Evolutionary conservation across 2,113 vertebrate genomes (phyloP), one percentile per base, ranked within the genome.

Genomic region (Paedocypris sp.): DNA sequence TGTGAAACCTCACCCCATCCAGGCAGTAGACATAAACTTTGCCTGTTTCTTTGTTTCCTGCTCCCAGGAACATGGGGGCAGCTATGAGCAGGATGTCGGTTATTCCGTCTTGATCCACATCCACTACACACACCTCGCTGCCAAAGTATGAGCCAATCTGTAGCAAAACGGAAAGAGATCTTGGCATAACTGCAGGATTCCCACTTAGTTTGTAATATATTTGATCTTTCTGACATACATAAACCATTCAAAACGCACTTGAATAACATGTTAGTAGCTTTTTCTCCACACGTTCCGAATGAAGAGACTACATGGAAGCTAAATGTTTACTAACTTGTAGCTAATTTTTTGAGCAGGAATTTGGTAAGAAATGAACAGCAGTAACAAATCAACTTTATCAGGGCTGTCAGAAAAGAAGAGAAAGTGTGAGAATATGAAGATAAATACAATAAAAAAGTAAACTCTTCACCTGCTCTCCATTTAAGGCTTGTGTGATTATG

Each of bases 61-160:
- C 84, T 18, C 90, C 90, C n/a, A 96, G 85, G 76, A 78, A 95
- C 90, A 95, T 92, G 26, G 94, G 94, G 0, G 92, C 94, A 0
- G 91, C 92, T 63, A 96, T 89, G 61, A 98, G 83, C 59, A 97
- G 82, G 31, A 95, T 85, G 3, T 98, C 90, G 0, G 89, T 96
- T 68, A 82, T 79, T 11, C 87, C 88, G 1, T 98, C 91, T 1
- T 83, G 79, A 12, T 98, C 85, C 2, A 88, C 81, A 25, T 98
- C 94, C 76, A 97, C 48, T 0, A 79, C 84, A 20, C 91, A 90
- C 19, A 97, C 80, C 72, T 95, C 94, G 3, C 94, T 94, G 73
- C 94, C 94, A 10, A 90, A 98, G 73, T 98, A 98, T 0, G 92
- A 95, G 10, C 94, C 94, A 1, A 98, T 97, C 94, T 98, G 58